These are phyloP conservation scores for Adoxophyes honmai DNA, from an alignment of 1,140 invertebrate genomes.

Conservation along the genomic window DNA sequence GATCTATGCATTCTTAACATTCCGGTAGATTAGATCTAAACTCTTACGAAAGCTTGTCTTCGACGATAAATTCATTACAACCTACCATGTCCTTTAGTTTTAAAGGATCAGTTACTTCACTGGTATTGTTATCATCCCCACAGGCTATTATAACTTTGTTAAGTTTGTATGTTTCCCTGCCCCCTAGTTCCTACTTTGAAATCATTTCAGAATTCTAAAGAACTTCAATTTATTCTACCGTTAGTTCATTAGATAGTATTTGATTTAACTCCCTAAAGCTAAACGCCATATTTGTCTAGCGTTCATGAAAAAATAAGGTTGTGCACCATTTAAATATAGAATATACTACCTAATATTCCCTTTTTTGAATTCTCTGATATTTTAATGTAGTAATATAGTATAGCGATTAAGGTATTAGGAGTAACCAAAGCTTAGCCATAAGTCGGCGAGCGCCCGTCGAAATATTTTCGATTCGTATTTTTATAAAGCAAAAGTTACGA, in stretches of 20 bases:
- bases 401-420: slow-evolving; percentile 64
- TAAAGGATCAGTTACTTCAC: not conserved
- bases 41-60: slow-evolving; percentile 35
- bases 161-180: slow-evolving; percentile 39
- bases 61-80: slow-evolving; percentile 13
- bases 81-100: not conserved
- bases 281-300: slow-evolving; percentile 70
- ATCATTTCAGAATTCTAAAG: slow-evolving; percentile 50
- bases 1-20: slow-evolving; percentile 30
- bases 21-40: slow-evolving; percentile 40
- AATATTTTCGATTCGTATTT: slow-evolving; percentile 77
- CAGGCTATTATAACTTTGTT: slow-evolving; percentile 26
- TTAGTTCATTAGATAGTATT: slow-evolving; percentile 63
- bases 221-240: slow-evolving; percentile 49
- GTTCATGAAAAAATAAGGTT: slow-evolving; percentile 76
- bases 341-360: slow-evolving; percentile 71
- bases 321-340: slow-evolving; percentile 75
- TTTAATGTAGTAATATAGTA: slow-evolving; percentile 72
- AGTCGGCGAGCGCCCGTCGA: slow-evolving; percentile 68
- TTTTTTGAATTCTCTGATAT: slow-evolving; percentile 76
- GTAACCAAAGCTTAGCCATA: slow-evolving; percentile 71
- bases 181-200: slow-evolving; percentile 63
- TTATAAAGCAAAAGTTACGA: slow-evolving; percentile 76
- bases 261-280: slow-evolving; percentile 67
- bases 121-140: not conserved